phyloP scores from a whole-genome alignment of 2,888 invertebrate genomes.

The Spialia ferax region DNA sequence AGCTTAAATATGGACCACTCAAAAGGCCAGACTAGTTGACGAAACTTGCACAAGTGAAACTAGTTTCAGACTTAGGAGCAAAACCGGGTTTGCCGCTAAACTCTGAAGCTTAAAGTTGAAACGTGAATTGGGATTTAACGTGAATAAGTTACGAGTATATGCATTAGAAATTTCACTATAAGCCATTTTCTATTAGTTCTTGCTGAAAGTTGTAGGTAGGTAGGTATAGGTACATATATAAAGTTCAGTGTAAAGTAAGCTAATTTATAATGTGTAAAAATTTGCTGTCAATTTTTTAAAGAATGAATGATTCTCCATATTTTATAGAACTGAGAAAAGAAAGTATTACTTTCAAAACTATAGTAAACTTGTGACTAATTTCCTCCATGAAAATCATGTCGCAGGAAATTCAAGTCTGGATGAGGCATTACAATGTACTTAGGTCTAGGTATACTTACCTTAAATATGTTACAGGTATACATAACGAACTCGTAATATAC shows the following conservation, averaged over 20 bases:
- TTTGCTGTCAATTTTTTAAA: no score
- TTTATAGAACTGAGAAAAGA: no score
- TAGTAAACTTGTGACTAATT: no score
- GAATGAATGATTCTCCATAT: no score
- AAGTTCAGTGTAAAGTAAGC: neutral
- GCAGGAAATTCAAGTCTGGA: no score
- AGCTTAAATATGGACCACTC: neutral
- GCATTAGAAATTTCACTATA: constrained; percentile 8
- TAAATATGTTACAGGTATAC: no score
- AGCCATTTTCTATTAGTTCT: neutral
- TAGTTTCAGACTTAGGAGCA: constrained; percentile 30
- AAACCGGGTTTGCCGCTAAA: constrained; percentile 25
- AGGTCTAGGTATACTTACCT: no score
- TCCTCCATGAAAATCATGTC: no score
- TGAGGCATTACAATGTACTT: no score
- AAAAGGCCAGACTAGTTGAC: neutral
- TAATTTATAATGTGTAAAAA: no score
- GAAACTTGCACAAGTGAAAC: constrained; percentile 14
- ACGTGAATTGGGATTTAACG: constrained; percentile 18
- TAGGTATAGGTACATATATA: neutral
- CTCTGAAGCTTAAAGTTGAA: constrained; percentile 26
- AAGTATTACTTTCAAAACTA: no score
- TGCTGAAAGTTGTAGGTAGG: constrained; percentile 1
- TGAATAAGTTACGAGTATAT: constrained; percentile 31
- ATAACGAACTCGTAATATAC: no score